A percentile compares a stretch with the other conserved stretches of the same genome.
These are phyloP conservation scores for Sipha maydis DNA, from an alignment of 2,888 invertebrate genomes.

Conservation along the genomic window DNA sequence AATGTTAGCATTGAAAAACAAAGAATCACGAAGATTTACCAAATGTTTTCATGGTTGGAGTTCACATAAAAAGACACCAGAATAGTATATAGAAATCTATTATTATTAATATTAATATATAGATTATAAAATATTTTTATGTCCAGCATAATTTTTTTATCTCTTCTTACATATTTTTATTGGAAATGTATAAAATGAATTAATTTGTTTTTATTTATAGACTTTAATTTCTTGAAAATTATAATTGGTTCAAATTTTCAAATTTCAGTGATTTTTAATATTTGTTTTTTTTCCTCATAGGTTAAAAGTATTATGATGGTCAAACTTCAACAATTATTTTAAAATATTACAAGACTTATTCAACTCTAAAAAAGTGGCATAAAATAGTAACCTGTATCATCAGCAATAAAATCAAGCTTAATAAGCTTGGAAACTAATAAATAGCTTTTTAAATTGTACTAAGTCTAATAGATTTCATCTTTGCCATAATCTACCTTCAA, in stretches of 20 bases:
- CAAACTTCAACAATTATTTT: too few species aligned
- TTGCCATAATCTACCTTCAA: too few species aligned
- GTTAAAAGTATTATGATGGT: too few species aligned
- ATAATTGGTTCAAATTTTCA: neutral
- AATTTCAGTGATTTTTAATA: neutral
- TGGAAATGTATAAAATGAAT: neutral
- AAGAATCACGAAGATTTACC: slow-evolving; percentile 93
- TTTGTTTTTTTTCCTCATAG: too few species aligned
- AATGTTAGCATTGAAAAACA: slow-evolving; percentile 93
- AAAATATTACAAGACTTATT: too few species aligned
- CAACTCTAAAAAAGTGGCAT: too few species aligned
- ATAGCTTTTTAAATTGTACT: too few species aligned
- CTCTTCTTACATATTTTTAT: neutral
- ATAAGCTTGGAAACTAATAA: too few species aligned
- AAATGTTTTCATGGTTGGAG: slow-evolving; percentile 99
- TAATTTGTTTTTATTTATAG: slow-evolving; percentile 16
- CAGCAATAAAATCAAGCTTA: too few species aligned
- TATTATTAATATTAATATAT: neutral
- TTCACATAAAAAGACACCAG: slow-evolving; percentile 82
- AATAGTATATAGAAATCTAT: slow-evolving; percentile 69
- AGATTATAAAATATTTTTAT: neutral
- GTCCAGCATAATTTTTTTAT: neutral
- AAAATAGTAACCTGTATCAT: too few species aligned
- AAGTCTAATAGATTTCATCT: too few species aligned
- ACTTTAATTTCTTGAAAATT: neutral